Evolutionary conservation across 2,113 vertebrate genomes (phyloP).

Genomic region (Rhodinocichla rosea): DNA sequence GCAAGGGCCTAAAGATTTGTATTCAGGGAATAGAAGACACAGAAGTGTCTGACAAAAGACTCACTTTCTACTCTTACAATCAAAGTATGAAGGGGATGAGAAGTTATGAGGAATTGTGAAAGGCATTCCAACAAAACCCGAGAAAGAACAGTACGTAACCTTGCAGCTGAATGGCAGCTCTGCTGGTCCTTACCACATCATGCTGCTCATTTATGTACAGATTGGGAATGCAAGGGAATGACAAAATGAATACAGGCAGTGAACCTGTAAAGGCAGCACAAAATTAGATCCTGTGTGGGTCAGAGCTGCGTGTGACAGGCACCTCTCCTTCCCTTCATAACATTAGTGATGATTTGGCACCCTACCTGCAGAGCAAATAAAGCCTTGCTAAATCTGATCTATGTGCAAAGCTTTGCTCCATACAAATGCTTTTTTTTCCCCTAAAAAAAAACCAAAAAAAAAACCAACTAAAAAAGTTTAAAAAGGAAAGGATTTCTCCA

Average conservation of each 20-base stretch:
- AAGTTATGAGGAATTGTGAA: background rate
- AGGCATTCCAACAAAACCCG: background rate
- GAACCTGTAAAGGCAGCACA: background rate
- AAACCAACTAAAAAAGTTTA: background rate
- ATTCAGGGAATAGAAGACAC: background rate
- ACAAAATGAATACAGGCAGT: background rate
- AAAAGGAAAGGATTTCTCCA: background rate
- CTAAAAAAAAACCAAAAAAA: background rate
- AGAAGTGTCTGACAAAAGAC: background rate
- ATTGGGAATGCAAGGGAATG: background rate
- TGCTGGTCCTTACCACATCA: background rate
- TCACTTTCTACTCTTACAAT: background rate
- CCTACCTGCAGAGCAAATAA: background rate
- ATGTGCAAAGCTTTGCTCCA: background rate
- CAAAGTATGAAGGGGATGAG: background rate
- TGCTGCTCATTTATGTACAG: background rate
- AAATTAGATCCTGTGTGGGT: background rate
- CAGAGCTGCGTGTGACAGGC: background rate
- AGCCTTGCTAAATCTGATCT: background rate
- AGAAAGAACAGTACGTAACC: background rate
- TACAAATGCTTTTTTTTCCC: background rate
- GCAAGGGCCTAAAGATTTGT: background rate
- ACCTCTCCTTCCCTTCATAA: background rate
- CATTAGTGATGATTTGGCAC: accelerated
- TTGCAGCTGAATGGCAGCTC: background rate